Conservation (phyloP, 1,140 invertebrate species). For the Pseudomyrmex cubaensis region DNA sequence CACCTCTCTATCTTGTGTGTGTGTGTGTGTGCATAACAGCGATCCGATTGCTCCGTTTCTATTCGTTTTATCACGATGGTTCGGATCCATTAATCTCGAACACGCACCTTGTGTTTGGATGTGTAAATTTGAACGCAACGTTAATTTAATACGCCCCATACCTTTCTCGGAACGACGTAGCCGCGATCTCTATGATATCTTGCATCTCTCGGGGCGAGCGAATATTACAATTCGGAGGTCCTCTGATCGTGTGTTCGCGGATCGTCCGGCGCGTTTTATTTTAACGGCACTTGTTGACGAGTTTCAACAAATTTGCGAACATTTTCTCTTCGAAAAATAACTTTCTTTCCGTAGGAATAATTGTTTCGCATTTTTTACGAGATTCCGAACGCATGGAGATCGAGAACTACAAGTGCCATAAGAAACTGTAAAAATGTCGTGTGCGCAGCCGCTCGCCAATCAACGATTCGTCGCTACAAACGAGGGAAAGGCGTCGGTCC, state of each 20-base stretch:
- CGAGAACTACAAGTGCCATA: background rate
- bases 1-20: background rate
- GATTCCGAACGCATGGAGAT: background rate
- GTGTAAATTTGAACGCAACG: constrained; percentile 55
- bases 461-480: constrained; percentile 35
- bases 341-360: background rate
- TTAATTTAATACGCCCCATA: constrained; percentile 54
- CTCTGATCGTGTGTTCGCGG: background rate
- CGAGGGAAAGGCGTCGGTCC: constrained; percentile 49
- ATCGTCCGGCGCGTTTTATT: background rate
- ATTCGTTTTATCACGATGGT: constrained; percentile 55
- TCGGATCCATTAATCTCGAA: constrained; percentile 47
- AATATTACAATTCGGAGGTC: constrained; percentile 1
- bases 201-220: background rate
- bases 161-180: constrained; percentile 52
- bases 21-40: background rate
- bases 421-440: constrained; percentile 25
- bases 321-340: background rate
- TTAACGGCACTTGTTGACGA: background rate
- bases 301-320: constrained; percentile 5
- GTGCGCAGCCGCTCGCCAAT: constrained; percentile 10
- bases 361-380: background rate
- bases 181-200: constrained; percentile 50
- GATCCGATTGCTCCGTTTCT: constrained; percentile 38
- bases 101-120: constrained; percentile 58